These are phyloP conservation scores for Pseudomyrmex sp. DNA, from an alignment of 1,140 invertebrate species.

Conservation along the genomic window DNA sequence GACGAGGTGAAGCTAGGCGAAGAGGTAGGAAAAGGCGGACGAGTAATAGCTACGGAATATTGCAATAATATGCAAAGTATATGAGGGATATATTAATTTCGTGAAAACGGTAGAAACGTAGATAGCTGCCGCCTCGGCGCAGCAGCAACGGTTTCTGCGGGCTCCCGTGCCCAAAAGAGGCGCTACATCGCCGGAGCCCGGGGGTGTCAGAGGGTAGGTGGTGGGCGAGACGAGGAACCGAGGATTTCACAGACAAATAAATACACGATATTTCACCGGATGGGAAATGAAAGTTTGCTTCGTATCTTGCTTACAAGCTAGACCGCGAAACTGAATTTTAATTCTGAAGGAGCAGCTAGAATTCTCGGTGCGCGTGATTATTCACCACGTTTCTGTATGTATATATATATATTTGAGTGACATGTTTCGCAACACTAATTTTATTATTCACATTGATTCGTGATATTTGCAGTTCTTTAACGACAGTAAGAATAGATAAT, in stretches of 20 bases:
- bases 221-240: constrained; percentile 75
- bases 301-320: constrained; percentile 73
- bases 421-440: constrained; percentile 15
- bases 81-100: constrained; percentile 86
- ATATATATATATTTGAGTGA: constrained; percentile 5
- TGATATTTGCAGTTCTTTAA: not conserved
- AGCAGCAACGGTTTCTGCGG: constrained; percentile 76
- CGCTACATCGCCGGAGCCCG: constrained; percentile 61
- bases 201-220: constrained; percentile 58
- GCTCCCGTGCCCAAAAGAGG: constrained; percentile 78
- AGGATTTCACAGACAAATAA: constrained; percentile 80
- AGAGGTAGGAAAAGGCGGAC: constrained; percentile 79
- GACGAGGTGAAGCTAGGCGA: constrained; percentile 29
- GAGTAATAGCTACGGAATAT: constrained; percentile 84
- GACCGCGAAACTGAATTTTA: constrained; percentile 79
- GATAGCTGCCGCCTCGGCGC: constrained; percentile 76
- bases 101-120: constrained; percentile 83
- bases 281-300: constrained; percentile 80
- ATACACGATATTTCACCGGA: constrained; percentile 81
- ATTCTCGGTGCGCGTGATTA: constrained; percentile 59
- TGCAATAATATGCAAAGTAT: constrained; percentile 86
- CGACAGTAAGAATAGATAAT: not conserved
- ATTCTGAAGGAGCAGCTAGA: constrained; percentile 70
- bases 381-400: constrained; percentile 44
- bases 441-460: not conserved